Conservation (phyloP, 2,113 vertebrate genomes). For the Agapornis roseicollis region DNA sequence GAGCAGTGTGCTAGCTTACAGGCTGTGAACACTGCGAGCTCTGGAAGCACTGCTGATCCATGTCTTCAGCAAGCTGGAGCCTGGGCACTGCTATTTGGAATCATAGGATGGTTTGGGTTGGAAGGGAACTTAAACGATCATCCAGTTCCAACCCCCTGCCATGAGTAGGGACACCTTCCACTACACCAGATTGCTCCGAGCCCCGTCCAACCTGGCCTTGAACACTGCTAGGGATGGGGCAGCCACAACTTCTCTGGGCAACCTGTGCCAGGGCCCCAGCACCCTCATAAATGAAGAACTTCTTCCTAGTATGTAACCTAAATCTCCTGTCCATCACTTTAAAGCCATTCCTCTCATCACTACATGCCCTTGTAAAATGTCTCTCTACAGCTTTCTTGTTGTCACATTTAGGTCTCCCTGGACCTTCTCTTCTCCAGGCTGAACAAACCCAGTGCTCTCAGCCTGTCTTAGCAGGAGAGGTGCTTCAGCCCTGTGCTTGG, state of each 20-base stretch:
- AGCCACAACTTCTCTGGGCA: neutral
- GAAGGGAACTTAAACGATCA: neutral
- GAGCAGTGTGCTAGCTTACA: fast-evolving
- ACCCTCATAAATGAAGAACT: neutral
- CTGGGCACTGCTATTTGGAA: neutral
- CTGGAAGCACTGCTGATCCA: fast-evolving
- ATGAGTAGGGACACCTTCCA: neutral
- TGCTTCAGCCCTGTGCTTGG: neutral
- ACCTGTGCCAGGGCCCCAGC: neutral
- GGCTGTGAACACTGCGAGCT: neutral
- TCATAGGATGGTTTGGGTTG: neutral
- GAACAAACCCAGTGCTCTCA: neutral
- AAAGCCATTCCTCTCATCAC: neutral
- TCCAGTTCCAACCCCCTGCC: neutral
- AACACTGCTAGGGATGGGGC: neutral
- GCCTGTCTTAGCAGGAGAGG: neutral
- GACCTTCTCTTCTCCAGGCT: neutral
- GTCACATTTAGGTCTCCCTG: neutral
- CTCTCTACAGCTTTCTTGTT: neutral
- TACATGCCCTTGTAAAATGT: neutral
- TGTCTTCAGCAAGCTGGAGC: no score
- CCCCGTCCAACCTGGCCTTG: neutral
- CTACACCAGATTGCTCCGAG: neutral
- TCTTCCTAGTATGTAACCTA: neutral
- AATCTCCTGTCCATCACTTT: neutral